Evolutionary conservation across 2,797 vertebrate species (phyloP), one percentile per base, ranked within the genome.

Genomic region (Micropoecilia bifurca): DNA sequence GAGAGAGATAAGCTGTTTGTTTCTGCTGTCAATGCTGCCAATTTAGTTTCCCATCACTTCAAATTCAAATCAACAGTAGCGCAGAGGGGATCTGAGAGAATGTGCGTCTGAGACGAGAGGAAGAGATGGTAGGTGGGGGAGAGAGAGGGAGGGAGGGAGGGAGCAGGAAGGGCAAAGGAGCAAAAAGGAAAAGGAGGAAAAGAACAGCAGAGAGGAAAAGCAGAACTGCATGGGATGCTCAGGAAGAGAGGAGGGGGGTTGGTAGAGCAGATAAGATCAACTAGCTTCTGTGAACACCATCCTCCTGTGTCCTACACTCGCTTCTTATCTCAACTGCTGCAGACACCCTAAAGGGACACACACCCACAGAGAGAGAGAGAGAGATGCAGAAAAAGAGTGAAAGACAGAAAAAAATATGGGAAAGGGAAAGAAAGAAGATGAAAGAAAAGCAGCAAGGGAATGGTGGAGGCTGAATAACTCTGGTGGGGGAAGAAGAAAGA

Each of bases 211-310:
- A 87, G 85, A 83, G 85, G 88, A 84, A 88, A 80, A 85, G 79
- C 81, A 80, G 81, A 89, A 85, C 76, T 89, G 90, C 74, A 50
- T 87, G 83, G 82, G 87, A 87, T 84, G 87, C 88, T 88, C 45
- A 6, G 89, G 68, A 75, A 82, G 78, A 68, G 13, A 61, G 30
- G 16, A 9, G 30, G 30, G 59, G 16, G 87, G 86, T 78, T 84
- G 86, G 66, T 82, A 53, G 81, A 85, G 87, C 45, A 91, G 94
- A 96, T 95, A 95, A 95, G 93, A 96, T 96, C 95, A 91, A 88
- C 89, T 92, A 93, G 95, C 93, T 94, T 94, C 94, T 95, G 94
- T 95, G 95, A 96, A 96, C 95, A 96, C 92, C 95, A 94, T 95
- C 95, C 96, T 93, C 94, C 90, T 94, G 95, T 96, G 95, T 96